Evolutionary conservation across 2,113 vertebrate species (phyloP).

Genomic region (Motacilla alba): DNA sequence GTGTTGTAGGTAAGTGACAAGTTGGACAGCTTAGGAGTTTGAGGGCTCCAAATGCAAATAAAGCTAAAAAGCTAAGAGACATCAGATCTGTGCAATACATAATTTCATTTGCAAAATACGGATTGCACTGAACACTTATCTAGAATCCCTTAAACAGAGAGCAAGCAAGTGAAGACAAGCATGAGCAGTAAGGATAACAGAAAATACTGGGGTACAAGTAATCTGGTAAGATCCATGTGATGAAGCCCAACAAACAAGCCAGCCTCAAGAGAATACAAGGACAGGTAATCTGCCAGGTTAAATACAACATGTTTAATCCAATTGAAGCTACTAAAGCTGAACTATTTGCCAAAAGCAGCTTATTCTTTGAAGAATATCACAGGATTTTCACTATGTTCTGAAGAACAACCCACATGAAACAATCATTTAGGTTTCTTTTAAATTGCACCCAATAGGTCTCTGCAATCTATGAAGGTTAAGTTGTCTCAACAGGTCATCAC

Average conservation of each 20-base stretch:
- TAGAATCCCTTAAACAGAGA: background rate
- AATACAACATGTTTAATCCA: background rate
- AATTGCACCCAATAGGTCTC: background rate
- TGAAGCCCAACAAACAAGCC: background rate
- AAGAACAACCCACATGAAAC: background rate
- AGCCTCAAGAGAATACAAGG: background rate
- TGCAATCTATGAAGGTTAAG: background rate
- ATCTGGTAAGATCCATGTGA: background rate
- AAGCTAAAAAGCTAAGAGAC: background rate
- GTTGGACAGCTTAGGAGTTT: background rate
- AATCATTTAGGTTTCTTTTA: background rate
- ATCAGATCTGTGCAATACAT: background rate
- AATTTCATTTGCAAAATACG: background rate
- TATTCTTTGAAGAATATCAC: background rate
- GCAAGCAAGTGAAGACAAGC: background rate
- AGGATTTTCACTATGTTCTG: background rate
- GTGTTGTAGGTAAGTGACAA: background rate
- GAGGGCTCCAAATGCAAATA: background rate
- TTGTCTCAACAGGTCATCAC: background rate
- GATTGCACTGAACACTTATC: background rate
- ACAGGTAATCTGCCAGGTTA: background rate
- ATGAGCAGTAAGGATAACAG: background rate
- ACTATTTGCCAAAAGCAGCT: background rate
- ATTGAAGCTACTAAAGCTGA: background rate
- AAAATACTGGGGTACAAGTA: background rate